Conservation (phyloP, 2,797 vertebrate species). For the Pseudochaenichthys georgianus region DNA sequence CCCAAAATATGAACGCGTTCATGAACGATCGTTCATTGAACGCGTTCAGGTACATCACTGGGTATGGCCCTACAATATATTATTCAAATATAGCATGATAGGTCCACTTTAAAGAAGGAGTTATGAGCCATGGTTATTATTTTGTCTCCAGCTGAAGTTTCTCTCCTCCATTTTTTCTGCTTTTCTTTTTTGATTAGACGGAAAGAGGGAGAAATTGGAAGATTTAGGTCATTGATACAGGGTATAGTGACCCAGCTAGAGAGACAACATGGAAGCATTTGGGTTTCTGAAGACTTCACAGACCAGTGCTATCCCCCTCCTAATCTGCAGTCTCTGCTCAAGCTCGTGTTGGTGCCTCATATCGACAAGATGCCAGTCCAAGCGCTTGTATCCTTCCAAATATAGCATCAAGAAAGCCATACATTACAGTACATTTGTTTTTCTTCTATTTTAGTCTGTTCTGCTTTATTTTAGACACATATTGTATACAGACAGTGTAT, state of each 20-base stretch:
- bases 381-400: slow-evolving; percentile 66
- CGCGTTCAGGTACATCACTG: too few relatives aligned
- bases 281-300: slow-evolving; percentile 61
- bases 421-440: not conserved
- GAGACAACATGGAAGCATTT: slow-evolving; percentile 62
- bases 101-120: not conserved
- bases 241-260: slow-evolving; percentile 67
- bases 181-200: slow-evolving; percentile 36
- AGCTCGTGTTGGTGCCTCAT: slow-evolving; percentile 68
- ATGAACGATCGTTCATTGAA: too few relatives aligned
- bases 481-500: not conserved
- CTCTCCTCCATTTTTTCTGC: not conserved
- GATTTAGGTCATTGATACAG: slow-evolving; percentile 66
- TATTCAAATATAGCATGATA: too few relatives aligned
- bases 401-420: not conserved
- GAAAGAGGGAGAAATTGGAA: slow-evolving; percentile 39
- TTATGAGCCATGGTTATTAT: not conserved
- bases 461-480: not conserved
- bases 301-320: slow-evolving; percentile 73
- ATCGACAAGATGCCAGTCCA: slow-evolving; percentile 65
- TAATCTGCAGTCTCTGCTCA: slow-evolving; percentile 72
- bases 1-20: too few relatives aligned
- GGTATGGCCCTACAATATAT: too few relatives aligned
- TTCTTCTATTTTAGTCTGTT: not conserved
- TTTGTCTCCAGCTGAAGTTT: not conserved